Evolutionary conservation across 2,113 vertebrate species (phyloP).

Genomic region (Microtus richardsoni): DNA sequence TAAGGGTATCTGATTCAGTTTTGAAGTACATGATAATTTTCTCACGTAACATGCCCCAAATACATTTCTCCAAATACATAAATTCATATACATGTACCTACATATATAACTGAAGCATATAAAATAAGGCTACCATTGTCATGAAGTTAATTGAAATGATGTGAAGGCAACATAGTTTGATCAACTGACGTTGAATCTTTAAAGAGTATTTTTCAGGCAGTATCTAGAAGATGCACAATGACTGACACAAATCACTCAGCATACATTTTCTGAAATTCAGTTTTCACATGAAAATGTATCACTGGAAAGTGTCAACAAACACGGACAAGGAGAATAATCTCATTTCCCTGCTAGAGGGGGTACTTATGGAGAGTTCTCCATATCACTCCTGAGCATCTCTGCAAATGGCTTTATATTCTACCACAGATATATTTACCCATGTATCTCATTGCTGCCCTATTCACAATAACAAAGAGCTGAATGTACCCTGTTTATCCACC

Average conservation of each 20-base stretch:
- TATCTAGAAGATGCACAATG: neutral
- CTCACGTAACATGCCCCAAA: neutral
- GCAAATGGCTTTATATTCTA: neutral
- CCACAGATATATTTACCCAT: neutral
- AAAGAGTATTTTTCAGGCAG: neutral
- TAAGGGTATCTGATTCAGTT: neutral
- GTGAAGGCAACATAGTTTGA: neutral
- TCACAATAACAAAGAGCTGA: neutral
- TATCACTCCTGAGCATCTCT: neutral
- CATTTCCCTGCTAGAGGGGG: neutral
- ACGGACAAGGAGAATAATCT: neutral
- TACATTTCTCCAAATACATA: neutral
- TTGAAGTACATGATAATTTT: neutral
- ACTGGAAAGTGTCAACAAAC: neutral
- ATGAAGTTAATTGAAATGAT: neutral
- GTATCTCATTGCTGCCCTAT: neutral
- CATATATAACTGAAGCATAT: neutral
- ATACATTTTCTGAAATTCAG: constrained; percentile 29
- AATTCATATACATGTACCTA: neutral
- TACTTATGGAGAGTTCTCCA: too few relatives aligned
- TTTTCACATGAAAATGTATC: constrained; percentile 12
- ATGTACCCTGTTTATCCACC: neutral
- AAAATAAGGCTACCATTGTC: neutral
- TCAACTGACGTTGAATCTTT: neutral
- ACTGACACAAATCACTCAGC: neutral